Conservation (phyloP, 1,140 invertebrate genomes). For the Bombus waltoni region DNA sequence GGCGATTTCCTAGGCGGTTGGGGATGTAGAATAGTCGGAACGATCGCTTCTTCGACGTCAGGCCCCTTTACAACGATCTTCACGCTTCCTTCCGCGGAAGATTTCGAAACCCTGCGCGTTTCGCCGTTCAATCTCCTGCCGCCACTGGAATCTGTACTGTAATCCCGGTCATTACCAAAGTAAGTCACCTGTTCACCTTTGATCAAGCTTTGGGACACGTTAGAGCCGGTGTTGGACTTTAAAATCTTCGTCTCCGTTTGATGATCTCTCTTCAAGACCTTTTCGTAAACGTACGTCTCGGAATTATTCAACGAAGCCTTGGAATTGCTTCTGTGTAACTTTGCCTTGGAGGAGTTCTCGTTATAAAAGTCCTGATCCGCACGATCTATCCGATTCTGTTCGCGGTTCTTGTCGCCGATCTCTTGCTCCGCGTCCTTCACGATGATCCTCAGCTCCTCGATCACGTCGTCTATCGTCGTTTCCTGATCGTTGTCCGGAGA, state of each 20-base stretch:
- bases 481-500: conserved; percentile 88
- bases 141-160: conserved; percentile 36
- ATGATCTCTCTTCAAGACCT: conserved; percentile 47
- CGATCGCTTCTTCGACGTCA: conserved; percentile 84
- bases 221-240: conserved; percentile 32
- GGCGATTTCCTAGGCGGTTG: conserved; percentile 84
- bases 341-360: conserved; percentile 28
- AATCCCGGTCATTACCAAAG: conserved; percentile 64
- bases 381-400: conserved; percentile 19
- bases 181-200: conserved; percentile 66
- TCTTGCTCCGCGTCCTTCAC: conserved; percentile 92
- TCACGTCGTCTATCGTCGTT: conserved; percentile 93
- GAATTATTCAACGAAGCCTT: conserved; percentile 55
- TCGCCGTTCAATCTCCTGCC: conserved; percentile 17
- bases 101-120: conserved; percentile 54
- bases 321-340: conserved; percentile 39
- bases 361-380: conserved; percentile 23
- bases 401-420: conserved; percentile 79
- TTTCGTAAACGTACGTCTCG: conserved; percentile 46
- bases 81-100: conserved; percentile 78
- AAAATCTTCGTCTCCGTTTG: conserved; percentile 26
- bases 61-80: conserved; percentile 79
- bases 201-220: conserved; percentile 24
- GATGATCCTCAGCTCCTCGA: conserved; percentile 92
- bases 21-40: conserved; percentile 85